Percentiles rank a stretch among this genome's conserved stretches.
Evolutionary conservation across 2,888 invertebrate species (phyloP).

Genomic region (Drosophila meridiana): DNA sequence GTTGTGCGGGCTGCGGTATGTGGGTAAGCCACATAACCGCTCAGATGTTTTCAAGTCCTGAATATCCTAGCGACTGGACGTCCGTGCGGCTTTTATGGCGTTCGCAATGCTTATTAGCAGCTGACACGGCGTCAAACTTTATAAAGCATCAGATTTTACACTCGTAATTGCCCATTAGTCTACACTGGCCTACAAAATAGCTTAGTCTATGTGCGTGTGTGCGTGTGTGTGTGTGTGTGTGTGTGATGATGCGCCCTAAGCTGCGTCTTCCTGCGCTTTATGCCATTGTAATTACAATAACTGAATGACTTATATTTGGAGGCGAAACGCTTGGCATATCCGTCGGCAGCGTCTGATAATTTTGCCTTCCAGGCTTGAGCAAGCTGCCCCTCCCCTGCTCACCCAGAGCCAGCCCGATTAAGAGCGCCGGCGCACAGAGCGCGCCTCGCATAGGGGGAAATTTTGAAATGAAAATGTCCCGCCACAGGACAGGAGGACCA

Average conservation of each 20-base stretch:
- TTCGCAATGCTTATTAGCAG: constrained; percentile 76
- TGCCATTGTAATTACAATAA: constrained; percentile 76
- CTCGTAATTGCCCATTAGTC: constrained; percentile 75
- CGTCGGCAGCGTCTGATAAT: constrained; percentile 56
- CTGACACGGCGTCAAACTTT: constrained; percentile 77
- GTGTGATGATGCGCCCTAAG: constrained; percentile 44
- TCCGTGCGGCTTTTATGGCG: constrained; percentile 70
- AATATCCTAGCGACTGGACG: constrained; percentile 34
- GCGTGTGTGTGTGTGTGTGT: constrained; percentile 3
- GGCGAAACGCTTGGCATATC: constrained; percentile 55
- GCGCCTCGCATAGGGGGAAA: constrained; percentile 24
- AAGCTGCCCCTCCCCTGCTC: not conserved
- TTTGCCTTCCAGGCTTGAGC: constrained; percentile 39
- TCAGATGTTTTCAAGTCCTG: constrained; percentile 32
- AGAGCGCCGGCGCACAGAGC: constrained; percentile 53
- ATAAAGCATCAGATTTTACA: constrained; percentile 73
- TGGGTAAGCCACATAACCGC: constrained; percentile 13
- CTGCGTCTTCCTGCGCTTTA: constrained; percentile 61
- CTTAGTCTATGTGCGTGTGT: not conserved
- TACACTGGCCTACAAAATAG: constrained; percentile 8
- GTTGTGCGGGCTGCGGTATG: constrained; percentile 59
- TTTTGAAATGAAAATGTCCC: constrained; percentile 24
- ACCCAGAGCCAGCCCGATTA: not conserved
- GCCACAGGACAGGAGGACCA: constrained; percentile 17
- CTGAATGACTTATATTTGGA: constrained; percentile 71